Percentiles rank a stretch among this genome's conserved stretches.
phyloP scores from a whole-genome alignment of 1,140 invertebrate species.

The Temnothorax nylanderi region DNA sequence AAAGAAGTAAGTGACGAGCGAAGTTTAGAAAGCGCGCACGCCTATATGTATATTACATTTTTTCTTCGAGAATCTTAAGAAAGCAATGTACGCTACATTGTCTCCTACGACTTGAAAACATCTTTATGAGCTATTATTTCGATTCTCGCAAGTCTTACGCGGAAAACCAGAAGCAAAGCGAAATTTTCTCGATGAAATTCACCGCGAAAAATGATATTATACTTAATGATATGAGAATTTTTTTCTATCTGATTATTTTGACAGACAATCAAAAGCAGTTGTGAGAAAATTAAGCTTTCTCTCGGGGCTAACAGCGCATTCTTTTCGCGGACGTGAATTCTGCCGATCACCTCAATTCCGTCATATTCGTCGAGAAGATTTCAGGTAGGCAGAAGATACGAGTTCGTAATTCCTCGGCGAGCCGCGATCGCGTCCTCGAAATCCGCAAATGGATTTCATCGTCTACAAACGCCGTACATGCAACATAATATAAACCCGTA shows the following conservation, averaged over 20 bases:
- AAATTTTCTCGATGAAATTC: background rate
- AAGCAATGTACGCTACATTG: background rate
- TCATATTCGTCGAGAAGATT: background rate
- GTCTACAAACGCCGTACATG: background rate
- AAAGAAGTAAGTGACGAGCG: background rate
- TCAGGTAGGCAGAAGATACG: background rate
- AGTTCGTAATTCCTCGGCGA: too few species aligned
- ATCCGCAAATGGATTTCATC: background rate
- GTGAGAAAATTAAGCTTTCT: background rate
- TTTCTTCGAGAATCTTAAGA: background rate
- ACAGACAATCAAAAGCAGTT: background rate
- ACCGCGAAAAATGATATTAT: background rate
- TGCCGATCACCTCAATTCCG: background rate
- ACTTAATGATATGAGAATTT: too few species aligned
- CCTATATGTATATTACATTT: background rate
- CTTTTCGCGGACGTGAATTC: background rate
- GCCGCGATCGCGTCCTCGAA: background rate
- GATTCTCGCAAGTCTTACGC: background rate
- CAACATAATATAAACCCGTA: background rate
- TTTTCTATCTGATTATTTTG: background rate
- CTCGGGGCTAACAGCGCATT: background rate
- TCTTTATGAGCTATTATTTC: background rate
- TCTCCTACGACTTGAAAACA: background rate
- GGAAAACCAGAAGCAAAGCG: background rate
- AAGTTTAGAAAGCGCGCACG: background rate